Base-by-base conservation (phyloP, 2,113 vertebrate species). In the Mionectes macconnelli region DNA sequence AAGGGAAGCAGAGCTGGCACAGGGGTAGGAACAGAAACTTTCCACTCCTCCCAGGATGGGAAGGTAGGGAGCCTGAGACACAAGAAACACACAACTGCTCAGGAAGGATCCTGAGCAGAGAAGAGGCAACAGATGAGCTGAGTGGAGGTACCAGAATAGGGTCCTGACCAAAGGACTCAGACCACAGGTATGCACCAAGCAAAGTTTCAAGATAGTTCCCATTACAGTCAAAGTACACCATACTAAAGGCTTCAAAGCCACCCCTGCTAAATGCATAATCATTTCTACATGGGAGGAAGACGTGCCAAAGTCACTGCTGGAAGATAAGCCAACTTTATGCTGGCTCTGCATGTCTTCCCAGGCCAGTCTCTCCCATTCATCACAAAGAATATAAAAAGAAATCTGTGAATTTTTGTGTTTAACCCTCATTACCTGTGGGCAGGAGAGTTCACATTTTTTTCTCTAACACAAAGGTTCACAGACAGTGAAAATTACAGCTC, bases 401-500 rank as follows among this genome's bases (percentile, higher is more conserved):
- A 91, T 60, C 67, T 24, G 72, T 75, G 90, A 60, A 78, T 68
- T 88, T 84, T 40, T 56, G 37, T 64, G 60, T 82, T 95, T 77
- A 92, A 88, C n/a, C n/a, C 62, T 90, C 79, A 86, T 90, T 91
- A 87, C 39, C 89, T 84, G 31, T 15, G 1, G 72, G 55, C 55
- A 82, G 47, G 27, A 78, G 33, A 59, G 23, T 45, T 84, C 57
- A 31, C 50, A 39, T 84, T 84, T 93, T 93, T 94, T 94, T 40
- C 39, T 59, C 22, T 66, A 84, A 76, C 44, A 57, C 39, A 77
- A 28, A 79, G 59, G 66, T 86, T 91, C 67, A 66, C 47, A 87
- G 89, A 74, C 53, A 83, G 39, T 57, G 79, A 89, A 96, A 95
- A 94, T 95, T 78, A 90, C 19, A 83, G 69, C 44, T 95, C 81